Evolutionary conservation across 1,140 invertebrate species (phyloP).

Genomic region (Drosophila kanapiae): DNA sequence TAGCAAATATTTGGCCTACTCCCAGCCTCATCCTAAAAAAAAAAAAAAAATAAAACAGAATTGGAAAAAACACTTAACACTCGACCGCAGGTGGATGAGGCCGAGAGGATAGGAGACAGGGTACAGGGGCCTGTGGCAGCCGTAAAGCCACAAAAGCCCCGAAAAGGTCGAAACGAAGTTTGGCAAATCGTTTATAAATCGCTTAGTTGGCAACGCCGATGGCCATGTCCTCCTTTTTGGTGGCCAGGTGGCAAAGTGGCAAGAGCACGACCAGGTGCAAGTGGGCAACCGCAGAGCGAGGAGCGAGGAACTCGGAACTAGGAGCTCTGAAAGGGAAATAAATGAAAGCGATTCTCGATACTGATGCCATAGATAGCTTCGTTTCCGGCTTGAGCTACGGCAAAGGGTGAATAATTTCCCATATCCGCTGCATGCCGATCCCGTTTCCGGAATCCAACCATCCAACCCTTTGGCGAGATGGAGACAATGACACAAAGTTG

Average conservation of each 20-base stretch:
- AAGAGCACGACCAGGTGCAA: conserved; percentile 18
- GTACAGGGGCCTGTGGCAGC: conserved; percentile 7
- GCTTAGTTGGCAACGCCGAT: conserved; percentile 60
- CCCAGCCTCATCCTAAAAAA: conserved; percentile 20
- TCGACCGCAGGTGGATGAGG: conserved; percentile 52
- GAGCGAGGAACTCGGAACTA: neutral
- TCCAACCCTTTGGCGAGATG: conserved; percentile 33
- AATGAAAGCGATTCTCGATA: conserved; percentile 46
- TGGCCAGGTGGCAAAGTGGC: conserved; percentile 35
- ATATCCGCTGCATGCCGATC: conserved; percentile 75
- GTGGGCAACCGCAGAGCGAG: conserved; percentile 35
- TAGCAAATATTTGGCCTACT: conserved; percentile 76
- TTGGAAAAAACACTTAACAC: conserved; percentile 71
- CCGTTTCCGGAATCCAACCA: conserved; percentile 56
- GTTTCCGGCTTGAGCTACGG: conserved; percentile 36
- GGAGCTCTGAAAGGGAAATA: conserved; percentile 6
- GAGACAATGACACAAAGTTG: conserved; percentile 47
- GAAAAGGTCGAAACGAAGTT: conserved; percentile 71
- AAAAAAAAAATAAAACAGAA: conserved; percentile 25
- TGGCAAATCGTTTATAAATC: conserved; percentile 81
- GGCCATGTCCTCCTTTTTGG: conserved; percentile 21
- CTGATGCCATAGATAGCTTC: conserved; percentile 39
- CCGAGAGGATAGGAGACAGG: conserved; percentile 18
- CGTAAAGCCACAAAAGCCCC: conserved; percentile 52
- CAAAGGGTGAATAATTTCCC: conserved; percentile 78